Percentiles rank a stretch among this genome's conserved stretches.
These are phyloP conservation scores for Zeugodacus cucurbitae DNA, from an alignment of 1,140 invertebrate genomes.

Conservation along the genomic window DNA sequence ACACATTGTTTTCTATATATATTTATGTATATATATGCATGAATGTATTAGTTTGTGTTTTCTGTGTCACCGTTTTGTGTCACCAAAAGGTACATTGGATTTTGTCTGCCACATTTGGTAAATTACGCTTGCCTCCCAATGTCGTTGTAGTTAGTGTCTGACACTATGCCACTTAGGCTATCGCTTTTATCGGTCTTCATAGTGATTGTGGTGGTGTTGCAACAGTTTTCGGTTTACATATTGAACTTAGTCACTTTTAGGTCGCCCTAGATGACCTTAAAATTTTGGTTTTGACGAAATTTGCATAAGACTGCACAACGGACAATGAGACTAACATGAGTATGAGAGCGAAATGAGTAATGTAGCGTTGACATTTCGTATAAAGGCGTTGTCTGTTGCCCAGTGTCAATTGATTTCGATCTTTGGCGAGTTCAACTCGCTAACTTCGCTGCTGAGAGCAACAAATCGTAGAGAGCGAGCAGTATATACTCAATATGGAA, in stretches of 20 bases:
- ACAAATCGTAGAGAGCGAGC: no score
- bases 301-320: background rate
- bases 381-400: no score
- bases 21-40: background rate
- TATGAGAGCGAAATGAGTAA: background rate
- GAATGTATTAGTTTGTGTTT: background rate
- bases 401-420: no score
- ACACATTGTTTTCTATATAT: background rate
- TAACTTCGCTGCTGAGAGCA: no score
- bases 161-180: slow-evolving; percentile 21
- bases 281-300: background rate
- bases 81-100: background rate
- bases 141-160: background rate
- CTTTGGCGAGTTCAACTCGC: background rate
- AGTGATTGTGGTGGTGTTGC: background rate
- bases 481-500: no score
- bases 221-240: background rate
- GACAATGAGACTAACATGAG: background rate
- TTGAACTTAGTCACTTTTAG: slow-evolving; percentile 11
- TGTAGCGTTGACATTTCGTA: background rate
- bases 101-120: slow-evolving; percentile 13
- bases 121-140: background rate
- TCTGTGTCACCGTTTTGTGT: background rate
- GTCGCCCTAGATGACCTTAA: background rate
- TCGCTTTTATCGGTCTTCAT: background rate